A percentile compares a stretch with the other conserved stretches of the same genome.
Evolutionary conservation across 1,140 invertebrate genomes (phyloP).

Genomic region (Ceratina australensis): DNA sequence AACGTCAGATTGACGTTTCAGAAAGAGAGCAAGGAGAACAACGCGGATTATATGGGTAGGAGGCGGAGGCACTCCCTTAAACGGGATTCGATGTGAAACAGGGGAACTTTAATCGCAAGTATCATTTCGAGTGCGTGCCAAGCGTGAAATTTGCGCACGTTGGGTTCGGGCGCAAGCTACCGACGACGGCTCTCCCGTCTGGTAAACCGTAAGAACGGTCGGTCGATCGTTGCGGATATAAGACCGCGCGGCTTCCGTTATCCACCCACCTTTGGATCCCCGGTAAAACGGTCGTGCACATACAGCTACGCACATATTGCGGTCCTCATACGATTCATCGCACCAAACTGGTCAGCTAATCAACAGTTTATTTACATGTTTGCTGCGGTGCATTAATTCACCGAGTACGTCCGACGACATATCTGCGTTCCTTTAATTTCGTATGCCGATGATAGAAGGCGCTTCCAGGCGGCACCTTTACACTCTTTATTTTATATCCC

Average conservation of each 20-base stretch:
- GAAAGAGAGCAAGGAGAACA: background rate
- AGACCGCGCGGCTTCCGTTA: background rate
- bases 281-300: conserved; percentile 50
- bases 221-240: background rate
- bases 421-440: conserved; percentile 55
- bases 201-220: background rate
- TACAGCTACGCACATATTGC: conserved; percentile 70
- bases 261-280: conserved; percentile 67
- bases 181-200: background rate
- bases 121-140: conserved; percentile 5
- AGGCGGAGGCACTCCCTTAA: too few relatives aligned
- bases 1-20: conserved; percentile 16
- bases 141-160: conserved; percentile 33
- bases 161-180: background rate
- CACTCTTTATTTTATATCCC: background rate
- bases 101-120: too few relatives aligned
- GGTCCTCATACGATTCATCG: conserved; percentile 51
- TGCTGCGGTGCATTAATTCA: conserved; percentile 56
- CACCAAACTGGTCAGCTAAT: conserved; percentile 68
- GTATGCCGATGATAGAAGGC: conserved; percentile 27
- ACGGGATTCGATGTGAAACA: too few relatives aligned
- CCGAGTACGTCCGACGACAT: conserved; percentile 66
- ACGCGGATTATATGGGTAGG: background rate
- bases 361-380: conserved; percentile 73
- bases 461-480: conserved; percentile 14